These are phyloP conservation scores for Nomia melanderi DNA, from an alignment of 1,140 invertebrate species.

Conservation along the genomic window DNA sequence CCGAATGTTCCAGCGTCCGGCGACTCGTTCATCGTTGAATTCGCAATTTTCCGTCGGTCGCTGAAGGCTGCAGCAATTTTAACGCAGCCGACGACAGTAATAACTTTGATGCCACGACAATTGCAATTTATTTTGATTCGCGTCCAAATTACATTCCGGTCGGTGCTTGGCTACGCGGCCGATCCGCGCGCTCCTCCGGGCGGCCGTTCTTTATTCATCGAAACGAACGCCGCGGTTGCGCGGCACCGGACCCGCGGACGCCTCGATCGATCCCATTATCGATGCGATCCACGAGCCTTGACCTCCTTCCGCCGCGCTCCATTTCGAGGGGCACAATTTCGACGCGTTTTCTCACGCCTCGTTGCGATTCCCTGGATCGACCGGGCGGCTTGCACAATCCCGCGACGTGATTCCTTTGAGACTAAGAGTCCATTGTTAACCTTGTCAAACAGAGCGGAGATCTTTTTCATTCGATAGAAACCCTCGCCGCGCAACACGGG, in stretches of 20 bases:
- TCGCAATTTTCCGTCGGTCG: not conserved
- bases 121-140: conserved; percentile 34
- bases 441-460: too few species aligned
- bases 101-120: conserved; percentile 27
- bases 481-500: too few species aligned
- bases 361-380: too few species aligned
- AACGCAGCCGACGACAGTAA: not conserved
- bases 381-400: too few species aligned
- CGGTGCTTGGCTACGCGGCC: not conserved
- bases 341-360: too few species aligned
- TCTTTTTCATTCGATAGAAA: too few species aligned
- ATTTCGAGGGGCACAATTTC: too few species aligned
- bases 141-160: conserved; percentile 10
- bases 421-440: too few species aligned
- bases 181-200: not conserved
- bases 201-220: conserved; percentile 16
- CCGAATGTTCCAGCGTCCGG: not conserved
- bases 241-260: not conserved
- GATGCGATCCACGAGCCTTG: conserved; percentile 5
- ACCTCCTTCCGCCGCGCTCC: too few species aligned
- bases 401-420: too few species aligned
- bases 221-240: not conserved
- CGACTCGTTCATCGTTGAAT: not conserved
- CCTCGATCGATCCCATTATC: conserved; percentile 14
- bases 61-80: not conserved